Conservation (phyloP, 2,888 invertebrate genomes). For the Punctoribates punctum region DNA sequence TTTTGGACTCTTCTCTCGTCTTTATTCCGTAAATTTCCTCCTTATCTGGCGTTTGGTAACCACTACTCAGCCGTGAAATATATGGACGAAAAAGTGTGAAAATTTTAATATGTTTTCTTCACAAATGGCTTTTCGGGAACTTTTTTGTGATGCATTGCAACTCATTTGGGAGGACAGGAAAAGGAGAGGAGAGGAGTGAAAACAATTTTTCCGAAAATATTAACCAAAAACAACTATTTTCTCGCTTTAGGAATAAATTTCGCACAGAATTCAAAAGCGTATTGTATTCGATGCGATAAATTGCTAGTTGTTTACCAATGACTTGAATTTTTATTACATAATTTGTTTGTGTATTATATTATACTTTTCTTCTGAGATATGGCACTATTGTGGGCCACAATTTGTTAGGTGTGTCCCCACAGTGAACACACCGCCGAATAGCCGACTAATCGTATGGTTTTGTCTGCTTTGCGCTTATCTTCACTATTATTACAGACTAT, state of each 20-base stretch:
- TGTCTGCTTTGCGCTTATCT: neutral
- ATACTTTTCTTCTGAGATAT: neutral
- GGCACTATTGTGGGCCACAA: neutral
- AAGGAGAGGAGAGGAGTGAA: neutral
- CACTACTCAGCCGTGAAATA: conserved; percentile 10
- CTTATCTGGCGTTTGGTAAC: neutral
- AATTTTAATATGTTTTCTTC: neutral
- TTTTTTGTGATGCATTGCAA: conserved; percentile 8
- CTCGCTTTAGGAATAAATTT: neutral
- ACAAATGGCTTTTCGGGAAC: neutral
- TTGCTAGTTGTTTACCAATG: neutral
- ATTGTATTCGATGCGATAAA: neutral
- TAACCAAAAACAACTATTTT: neutral
- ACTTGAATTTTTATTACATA: neutral
- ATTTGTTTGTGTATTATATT: neutral
- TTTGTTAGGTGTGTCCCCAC: conserved; percentile 16
- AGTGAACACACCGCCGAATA: neutral
- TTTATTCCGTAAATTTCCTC: conserved; percentile 3
- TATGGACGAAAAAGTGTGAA: neutral
- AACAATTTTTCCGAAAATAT: neutral
- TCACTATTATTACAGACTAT: neutral
- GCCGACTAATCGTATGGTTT: neutral
- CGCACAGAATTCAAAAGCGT: neutral
- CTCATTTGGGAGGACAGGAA: neutral
- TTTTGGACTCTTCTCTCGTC: neutral